Evolutionary conservation across 2,888 invertebrate genomes (phyloP).

Genomic region (Caenorhabditis wallacei): DNA sequence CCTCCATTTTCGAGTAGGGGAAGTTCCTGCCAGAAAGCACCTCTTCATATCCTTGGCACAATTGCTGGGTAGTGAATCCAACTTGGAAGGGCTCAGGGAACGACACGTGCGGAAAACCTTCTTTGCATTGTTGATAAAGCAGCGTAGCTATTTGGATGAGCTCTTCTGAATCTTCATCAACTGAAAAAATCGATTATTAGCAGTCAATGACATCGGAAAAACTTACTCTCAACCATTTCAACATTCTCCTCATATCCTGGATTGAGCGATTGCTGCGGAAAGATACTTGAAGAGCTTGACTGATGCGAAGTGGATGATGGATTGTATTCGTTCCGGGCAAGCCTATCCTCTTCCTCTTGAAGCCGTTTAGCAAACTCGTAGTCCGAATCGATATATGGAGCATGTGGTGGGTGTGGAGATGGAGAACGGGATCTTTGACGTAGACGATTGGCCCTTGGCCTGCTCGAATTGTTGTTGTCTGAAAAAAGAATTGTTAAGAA

Average conservation of each 20-base stretch:
- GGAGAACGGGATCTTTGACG: too few species aligned
- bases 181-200: too few species aligned
- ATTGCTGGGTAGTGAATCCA: not conserved
- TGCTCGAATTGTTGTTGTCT: too few species aligned
- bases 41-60: not conserved
- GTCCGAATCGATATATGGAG: not conserved
- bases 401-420: too few species aligned
- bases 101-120: not conserved
- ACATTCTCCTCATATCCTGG: not conserved
- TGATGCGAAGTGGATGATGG: not conserved
- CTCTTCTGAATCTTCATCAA: not conserved
- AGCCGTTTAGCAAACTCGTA: not conserved
- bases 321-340: not conserved
- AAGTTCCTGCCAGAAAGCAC: not conserved
- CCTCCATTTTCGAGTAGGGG: not conserved
- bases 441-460: too few species aligned
- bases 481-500: too few species aligned
- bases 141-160: too few species aligned
- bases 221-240: not conserved
- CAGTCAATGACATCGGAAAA: too few species aligned
- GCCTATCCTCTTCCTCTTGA: constrained; percentile 10
- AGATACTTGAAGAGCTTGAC: not conserved
- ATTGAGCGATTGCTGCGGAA: not conserved
- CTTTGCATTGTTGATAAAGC: not conserved
- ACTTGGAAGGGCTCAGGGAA: not conserved